A percentile compares a stretch with the other conserved stretches of the same genome.
Conservation (phyloP, 2,888 invertebrate genomes). For the Lepidonotus clava region DNA sequence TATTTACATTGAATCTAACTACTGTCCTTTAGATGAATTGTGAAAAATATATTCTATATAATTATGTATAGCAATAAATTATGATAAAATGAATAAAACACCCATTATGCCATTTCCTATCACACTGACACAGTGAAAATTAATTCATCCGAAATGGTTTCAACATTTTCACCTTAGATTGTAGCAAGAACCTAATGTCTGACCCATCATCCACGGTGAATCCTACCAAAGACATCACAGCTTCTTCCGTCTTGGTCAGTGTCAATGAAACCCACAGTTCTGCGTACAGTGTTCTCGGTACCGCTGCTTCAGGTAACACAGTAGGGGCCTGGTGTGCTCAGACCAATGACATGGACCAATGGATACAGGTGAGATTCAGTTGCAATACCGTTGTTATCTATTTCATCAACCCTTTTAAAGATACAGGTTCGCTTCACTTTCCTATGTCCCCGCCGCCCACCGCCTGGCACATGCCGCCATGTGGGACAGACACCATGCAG, state of each 20-base stretch:
- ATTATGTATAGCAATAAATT: too few species aligned
- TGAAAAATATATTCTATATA: too few species aligned
- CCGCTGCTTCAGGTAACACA: not conserved
- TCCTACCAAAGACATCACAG: not conserved
- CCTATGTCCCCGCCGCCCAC: too few species aligned
- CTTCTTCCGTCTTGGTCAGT: not conserved
- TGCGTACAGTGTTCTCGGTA: not conserved
- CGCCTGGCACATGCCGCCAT: too few species aligned
- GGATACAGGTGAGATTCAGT: conserved; percentile 1
- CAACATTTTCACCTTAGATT: too few species aligned
- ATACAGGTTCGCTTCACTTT: not conserved
- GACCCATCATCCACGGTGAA: not conserved
- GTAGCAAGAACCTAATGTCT: not conserved
- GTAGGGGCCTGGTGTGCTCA: not conserved
- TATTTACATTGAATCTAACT: too few species aligned
- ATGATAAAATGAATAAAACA: too few species aligned
- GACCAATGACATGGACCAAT: not conserved
- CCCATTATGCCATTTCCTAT: too few species aligned
- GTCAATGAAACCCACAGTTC: not conserved
- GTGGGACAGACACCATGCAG: too few species aligned
- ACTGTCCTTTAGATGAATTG: too few species aligned
- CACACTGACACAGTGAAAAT: too few species aligned
- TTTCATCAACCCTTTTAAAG: not conserved
- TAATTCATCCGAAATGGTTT: too few species aligned
- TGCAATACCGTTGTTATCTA: not conserved